Percentiles rank a stretch among this genome's conserved stretches.
Evolutionary conservation across 2,113 vertebrate species (phyloP).

Genomic region (Odocoileus virginianus): DNA sequence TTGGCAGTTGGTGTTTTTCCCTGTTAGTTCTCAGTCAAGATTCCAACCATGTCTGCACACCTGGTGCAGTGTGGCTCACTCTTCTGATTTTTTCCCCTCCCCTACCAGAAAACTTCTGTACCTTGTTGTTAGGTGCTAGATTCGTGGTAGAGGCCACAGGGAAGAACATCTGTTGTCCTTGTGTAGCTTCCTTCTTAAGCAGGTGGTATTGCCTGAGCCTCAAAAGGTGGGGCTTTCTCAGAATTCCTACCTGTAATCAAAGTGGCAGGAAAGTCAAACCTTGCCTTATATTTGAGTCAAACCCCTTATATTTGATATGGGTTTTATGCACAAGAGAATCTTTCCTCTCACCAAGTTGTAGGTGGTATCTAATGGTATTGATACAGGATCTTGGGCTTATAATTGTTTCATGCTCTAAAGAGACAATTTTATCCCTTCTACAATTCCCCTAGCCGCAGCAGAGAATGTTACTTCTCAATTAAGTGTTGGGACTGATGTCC

Average conservation of each 20-base stretch:
- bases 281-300: background rate
- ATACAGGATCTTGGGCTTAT: background rate
- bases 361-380: background rate
- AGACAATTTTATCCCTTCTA: background rate
- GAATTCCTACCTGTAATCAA: background rate
- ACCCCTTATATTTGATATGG: background rate
- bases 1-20: background rate
- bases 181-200: background rate
- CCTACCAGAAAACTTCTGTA: background rate
- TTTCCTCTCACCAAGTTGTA: background rate
- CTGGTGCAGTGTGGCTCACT: background rate
- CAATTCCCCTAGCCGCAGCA: background rate
- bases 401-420: background rate
- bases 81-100: background rate
- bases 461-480: background rate
- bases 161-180: background rate
- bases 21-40: background rate
- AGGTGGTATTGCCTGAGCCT: background rate
- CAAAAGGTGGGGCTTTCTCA: background rate
- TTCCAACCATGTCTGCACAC: background rate
- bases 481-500: background rate
- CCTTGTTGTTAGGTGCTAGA: background rate
- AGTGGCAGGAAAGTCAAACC: background rate
- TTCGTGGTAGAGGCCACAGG: background rate
- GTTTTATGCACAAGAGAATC: background rate